Evolutionary conservation across 2,888 invertebrate species (phyloP).

Genomic region (Heliconius charithonia): DNA sequence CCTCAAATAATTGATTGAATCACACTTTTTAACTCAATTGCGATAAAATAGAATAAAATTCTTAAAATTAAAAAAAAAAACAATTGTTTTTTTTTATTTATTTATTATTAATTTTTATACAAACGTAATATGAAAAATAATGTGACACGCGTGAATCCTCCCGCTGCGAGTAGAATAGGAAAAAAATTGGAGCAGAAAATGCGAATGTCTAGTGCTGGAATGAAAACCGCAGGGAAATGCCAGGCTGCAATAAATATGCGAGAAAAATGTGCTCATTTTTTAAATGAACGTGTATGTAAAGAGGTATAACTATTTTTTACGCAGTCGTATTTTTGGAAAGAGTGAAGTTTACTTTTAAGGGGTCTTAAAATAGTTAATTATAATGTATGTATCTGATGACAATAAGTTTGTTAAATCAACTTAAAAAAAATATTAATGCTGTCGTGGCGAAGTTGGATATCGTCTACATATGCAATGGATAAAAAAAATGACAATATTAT

Average conservation of each 20-base stretch:
- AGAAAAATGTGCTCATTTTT: conserved; percentile 23
- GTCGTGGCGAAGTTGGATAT: not conserved
- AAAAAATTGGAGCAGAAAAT: conserved; percentile 29
- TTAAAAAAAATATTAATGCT: not conserved
- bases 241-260: conserved; percentile 24
- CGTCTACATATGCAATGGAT: not conserved
- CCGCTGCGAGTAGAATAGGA: not conserved
- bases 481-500: too few relatives aligned
- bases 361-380: too few relatives aligned
- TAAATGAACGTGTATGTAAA: conserved; percentile 4
- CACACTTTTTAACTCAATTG: too few relatives aligned
- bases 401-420: not conserved
- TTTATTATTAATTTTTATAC: not conserved
- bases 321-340: not conserved
- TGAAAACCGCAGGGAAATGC: conserved; percentile 20
- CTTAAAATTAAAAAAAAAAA: too few relatives aligned
- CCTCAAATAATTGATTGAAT: too few relatives aligned
- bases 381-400: too few relatives aligned
- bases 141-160: conserved; percentile 15
- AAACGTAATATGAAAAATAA: conserved; percentile 9
- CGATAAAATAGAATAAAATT: too few relatives aligned
- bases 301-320: not conserved
- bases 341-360: not conserved
- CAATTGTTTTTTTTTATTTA: too few relatives aligned
- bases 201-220: conserved; percentile 7